Percentiles rank a stretch among this genome's conserved stretches.
Conservation (phyloP, 2,888 invertebrate genomes). For the Caenorhabditis sp. region DNA sequence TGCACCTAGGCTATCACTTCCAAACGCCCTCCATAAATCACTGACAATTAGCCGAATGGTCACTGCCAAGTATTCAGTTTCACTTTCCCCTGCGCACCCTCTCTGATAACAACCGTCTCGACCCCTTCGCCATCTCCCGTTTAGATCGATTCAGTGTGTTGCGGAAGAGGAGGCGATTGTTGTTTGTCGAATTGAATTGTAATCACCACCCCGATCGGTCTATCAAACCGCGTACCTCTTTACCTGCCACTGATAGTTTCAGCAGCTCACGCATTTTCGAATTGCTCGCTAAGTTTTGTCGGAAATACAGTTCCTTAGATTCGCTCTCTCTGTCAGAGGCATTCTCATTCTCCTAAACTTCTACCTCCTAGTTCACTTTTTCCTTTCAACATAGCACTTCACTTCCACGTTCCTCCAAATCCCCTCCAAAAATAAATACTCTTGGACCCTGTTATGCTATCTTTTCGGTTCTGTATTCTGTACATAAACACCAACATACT, state of each 20-base stretch:
- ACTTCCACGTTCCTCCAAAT: not conserved
- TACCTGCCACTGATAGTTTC: conserved; percentile 31
- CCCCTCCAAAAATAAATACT: conserved; percentile 12
- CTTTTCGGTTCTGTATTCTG: conserved; percentile 34
- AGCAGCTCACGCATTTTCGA: conserved; percentile 4
- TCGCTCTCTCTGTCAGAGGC: too few species aligned
- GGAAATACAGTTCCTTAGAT: too few species aligned
- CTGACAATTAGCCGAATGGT: not conserved
- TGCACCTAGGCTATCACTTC: too few species aligned
- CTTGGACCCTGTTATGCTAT: conserved; percentile 41
- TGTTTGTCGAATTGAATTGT: conserved; percentile 51
- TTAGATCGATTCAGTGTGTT: conserved; percentile 37
- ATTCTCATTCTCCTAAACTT: too few species aligned
- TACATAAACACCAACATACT: conserved; percentile 43
- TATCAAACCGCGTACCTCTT: conserved; percentile 34
- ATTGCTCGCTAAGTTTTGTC: not conserved
- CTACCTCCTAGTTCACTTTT: too few species aligned
- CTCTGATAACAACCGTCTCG: not conserved
- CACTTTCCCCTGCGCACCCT: not conserved
- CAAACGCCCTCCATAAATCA: not conserved
- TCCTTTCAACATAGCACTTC: too few species aligned
- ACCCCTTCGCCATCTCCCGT: conserved; percentile 22
- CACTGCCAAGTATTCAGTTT: conserved; percentile 4
- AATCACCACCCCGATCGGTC: conserved; percentile 38
- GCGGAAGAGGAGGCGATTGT: conserved; percentile 14